Evolutionary conservation across 2,888 invertebrate genomes (phyloP).

Genomic region (Endomychus coccineus): DNA sequence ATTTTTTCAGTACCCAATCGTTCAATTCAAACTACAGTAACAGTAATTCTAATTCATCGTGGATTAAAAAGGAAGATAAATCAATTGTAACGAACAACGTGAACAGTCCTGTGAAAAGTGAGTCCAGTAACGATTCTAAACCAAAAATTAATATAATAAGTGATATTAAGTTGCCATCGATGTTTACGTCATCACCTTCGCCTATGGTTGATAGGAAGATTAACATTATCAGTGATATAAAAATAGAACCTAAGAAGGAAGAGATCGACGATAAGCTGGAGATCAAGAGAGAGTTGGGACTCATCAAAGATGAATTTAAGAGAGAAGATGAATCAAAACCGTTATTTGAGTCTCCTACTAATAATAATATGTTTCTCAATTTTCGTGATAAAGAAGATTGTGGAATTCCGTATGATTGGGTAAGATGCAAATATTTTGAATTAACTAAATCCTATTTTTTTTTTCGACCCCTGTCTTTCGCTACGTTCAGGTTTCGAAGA

Average conservation of each 20-base stretch:
- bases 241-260: constrained; percentile 39
- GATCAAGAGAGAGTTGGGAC: constrained; percentile 14
- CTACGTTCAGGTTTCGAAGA: too few species aligned
- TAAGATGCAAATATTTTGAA: too few species aligned
- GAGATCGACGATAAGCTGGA: constrained; percentile 47
- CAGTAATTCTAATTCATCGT: constrained; percentile 28
- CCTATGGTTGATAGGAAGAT: constrained; percentile 35
- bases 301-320: constrained; percentile 39
- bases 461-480: too few species aligned
- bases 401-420: constrained; percentile 84
- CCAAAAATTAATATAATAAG: constrained; percentile 44
- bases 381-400: constrained; percentile 57
- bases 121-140: constrained; percentile 36
- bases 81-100: constrained; percentile 20
- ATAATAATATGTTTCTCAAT: constrained; percentile 11
- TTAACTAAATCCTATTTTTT: too few species aligned
- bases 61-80: constrained; percentile 38
- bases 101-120: constrained; percentile 31
- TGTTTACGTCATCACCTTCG: constrained; percentile 23
- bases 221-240: constrained; percentile 41
- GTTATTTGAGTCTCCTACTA: constrained; percentile 18
- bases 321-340: constrained; percentile 10
- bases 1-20: constrained; percentile 30
- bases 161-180: constrained; percentile 40
- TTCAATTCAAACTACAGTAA: constrained; percentile 29